Evolutionary conservation across 2,113 vertebrate genomes (phyloP).

Genomic region (Felis chaus): DNA sequence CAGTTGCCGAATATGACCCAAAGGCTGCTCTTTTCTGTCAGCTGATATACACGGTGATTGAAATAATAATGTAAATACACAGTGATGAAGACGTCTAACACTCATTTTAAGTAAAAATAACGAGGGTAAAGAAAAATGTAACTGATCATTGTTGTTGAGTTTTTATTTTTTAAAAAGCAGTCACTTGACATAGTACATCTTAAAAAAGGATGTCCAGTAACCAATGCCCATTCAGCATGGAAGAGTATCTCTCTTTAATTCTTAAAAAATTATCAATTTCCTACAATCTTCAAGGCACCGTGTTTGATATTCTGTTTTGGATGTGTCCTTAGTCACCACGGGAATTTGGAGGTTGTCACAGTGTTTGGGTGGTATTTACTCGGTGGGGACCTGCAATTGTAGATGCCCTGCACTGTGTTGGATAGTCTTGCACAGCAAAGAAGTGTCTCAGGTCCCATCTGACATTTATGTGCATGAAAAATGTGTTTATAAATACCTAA

Average conservation of each 20-base stretch:
- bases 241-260: not conserved
- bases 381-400: not conserved
- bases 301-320: not conserved
- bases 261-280: not conserved
- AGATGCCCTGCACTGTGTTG: no score
- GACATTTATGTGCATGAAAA: not conserved
- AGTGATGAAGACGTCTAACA: not conserved
- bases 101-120: constrained; percentile 2
- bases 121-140: not conserved
- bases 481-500: not conserved
- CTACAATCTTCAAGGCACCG: not conserved
- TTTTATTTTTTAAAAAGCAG: not conserved
- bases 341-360: not conserved
- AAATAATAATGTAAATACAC: constrained; percentile 35
- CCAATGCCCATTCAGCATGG: not conserved
- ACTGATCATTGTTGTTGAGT: not conserved
- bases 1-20: not conserved
- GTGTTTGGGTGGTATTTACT: not conserved
- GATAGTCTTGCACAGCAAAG: not conserved
- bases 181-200: not conserved
- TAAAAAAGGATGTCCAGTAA: not conserved
- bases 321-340: not conserved
- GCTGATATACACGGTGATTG: constrained; percentile 41
- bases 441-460: not conserved
- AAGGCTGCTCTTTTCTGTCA: constrained; percentile 23